phyloP scores from a whole-genome alignment of 2,113 vertebrate species.

The Neodon shergylaensis region DNA sequence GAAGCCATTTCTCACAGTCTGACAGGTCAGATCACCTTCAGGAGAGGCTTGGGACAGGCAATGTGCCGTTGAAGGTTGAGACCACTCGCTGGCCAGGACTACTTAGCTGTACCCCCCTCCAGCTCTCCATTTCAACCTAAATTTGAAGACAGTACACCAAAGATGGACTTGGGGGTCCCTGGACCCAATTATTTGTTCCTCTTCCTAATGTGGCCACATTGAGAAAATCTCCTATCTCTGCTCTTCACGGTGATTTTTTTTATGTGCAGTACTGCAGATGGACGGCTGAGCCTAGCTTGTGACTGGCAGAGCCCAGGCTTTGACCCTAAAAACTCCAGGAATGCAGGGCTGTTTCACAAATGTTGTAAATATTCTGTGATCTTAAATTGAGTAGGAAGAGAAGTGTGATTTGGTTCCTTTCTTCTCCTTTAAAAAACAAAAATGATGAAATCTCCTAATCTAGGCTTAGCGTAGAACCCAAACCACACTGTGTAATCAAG shows the following conservation, averaged over 20 bases:
- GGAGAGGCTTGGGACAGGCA: neutral
- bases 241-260: neutral
- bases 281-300: neutral
- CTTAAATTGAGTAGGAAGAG: slow-evolving; percentile 57
- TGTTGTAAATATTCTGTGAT: slow-evolving; percentile 52
- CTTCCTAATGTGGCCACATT: neutral
- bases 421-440: slow-evolving; percentile 69
- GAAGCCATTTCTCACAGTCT: neutral
- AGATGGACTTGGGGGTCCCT: neutral
- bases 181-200: neutral
- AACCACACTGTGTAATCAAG: slow-evolving; percentile 63
- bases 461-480: slow-evolving; percentile 65
- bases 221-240: neutral
- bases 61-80: neutral
- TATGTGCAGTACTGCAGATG: neutral
- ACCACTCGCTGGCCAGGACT: neutral
- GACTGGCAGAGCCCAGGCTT: neutral
- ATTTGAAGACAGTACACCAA: neutral
- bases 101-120: neutral
- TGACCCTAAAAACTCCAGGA: neutral
- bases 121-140: neutral
- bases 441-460: slow-evolving; percentile 72
- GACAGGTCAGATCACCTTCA: neutral
- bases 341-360: slow-evolving; percentile 38
- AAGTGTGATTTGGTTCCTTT: slow-evolving; percentile 62